Evolutionary conservation across 2,888 invertebrate genomes (phyloP), one percentile per base, ranked within the genome.

Genomic region (Hypomecis punctinalis): DNA sequence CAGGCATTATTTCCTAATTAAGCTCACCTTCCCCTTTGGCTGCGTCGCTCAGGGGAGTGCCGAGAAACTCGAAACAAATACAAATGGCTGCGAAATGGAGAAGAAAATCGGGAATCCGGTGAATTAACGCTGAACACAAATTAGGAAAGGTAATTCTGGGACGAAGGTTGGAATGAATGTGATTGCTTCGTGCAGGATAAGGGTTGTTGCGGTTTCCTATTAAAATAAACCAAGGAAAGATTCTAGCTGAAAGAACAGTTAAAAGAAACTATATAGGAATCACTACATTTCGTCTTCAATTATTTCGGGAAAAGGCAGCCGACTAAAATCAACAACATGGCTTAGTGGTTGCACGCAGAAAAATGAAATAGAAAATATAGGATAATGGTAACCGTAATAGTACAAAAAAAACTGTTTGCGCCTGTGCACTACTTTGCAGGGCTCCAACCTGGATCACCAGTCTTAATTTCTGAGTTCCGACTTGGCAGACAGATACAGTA

Each of bases 1-100:
- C 82, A 82, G 82, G 87, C 87, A 91, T 92, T 92, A 92, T 90
- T 93, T 90, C 86, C 91, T 89, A 92, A 93, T 92, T 92, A 91
- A 91, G 87, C 87, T 81, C 83, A 88, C 88, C 86, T 89, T 87
- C 88, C 88, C 90, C 89, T 84, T 75, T 77, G 71, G 79, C 82
- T 80, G 79, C 82, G 79, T 79, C 76, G 86, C 88, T 81, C 75
- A 78, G 75, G 89, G 90, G 88, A 83, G 74, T 72, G 80, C 75
- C 81, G 79, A 76, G 72, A 71, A 85, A 85, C 82, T 85, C 84
- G 83, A 79, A 85, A 85, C 83, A 85, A 87, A 86, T 82, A 84
- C 81, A 82, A 84, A 84, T 83, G 79, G 81, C 79, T 74, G 76
- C 76, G 75, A 80, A 79, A 74, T 73, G 72, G 72, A 79, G 77